A percentile compares a stretch with the other conserved stretches of the same genome.
phyloP scores from a whole-genome alignment of 1,140 invertebrate species.

The Trachymyrmex cornetzi region DNA sequence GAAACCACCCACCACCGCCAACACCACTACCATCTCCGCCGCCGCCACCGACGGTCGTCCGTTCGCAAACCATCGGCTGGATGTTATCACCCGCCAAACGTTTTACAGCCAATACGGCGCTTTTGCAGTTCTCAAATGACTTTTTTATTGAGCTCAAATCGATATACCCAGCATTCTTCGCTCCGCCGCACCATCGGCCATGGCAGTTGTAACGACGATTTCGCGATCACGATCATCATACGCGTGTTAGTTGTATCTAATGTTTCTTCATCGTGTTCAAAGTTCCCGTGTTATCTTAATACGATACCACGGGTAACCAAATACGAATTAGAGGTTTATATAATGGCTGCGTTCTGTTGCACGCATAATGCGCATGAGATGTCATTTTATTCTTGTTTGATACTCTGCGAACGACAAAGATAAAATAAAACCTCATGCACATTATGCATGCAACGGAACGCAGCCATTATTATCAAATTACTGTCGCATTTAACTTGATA shows the following conservation, averaged over 20 bases:
- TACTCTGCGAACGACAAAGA: no score
- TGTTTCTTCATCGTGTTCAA: conserved; percentile 18
- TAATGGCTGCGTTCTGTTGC: not conserved
- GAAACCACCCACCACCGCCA: conserved; percentile 72
- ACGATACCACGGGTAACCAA: conserved; percentile 7
- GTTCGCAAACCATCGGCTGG: conserved; percentile 74
- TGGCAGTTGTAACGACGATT: conserved; percentile 52
- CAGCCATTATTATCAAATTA: not conserved
- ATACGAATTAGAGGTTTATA: conserved; percentile 12
- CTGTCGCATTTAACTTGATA: conserved; percentile 19
- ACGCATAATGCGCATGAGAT: no score
- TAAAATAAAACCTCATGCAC: no score
- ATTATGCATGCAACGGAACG: no score
- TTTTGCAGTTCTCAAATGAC: conserved; percentile 76
- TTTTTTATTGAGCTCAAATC: conserved; percentile 76
- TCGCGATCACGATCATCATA: conserved; percentile 41
- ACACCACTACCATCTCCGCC: conserved; percentile 64
- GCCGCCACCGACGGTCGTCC: conserved; percentile 50
- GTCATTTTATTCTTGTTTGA: no score
- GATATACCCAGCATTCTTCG: conserved; percentile 66
- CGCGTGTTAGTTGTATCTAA: not conserved
- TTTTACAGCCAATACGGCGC: conserved; percentile 78
- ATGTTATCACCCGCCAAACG: conserved; percentile 78
- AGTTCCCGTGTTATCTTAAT: conserved; percentile 31
- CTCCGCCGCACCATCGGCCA: conserved; percentile 37